Evolutionary conservation across 2,888 invertebrate species (phyloP).

Genomic region (Dynastes tityus): DNA sequence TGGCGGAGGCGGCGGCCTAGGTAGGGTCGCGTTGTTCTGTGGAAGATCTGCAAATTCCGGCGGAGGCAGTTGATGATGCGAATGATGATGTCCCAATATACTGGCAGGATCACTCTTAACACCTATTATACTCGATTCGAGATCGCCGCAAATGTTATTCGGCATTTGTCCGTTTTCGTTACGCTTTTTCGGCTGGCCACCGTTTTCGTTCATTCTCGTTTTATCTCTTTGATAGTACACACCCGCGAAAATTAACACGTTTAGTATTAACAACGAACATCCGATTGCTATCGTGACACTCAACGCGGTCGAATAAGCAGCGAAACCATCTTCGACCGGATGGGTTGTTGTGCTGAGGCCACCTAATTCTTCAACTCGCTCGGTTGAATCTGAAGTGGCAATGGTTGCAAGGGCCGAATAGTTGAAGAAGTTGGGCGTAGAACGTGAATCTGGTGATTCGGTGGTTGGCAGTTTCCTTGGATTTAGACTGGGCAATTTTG

Average conservation of each 20-base stretch:
- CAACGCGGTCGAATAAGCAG: slow-evolving; percentile 91
- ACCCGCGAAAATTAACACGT: slow-evolving; percentile 94
- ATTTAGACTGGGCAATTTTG: slow-evolving; percentile 74
- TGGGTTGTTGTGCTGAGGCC: slow-evolving; percentile 72
- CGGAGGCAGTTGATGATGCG: slow-evolving; percentile 86
- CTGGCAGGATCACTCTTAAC: slow-evolving; percentile 82
- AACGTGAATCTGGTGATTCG: slow-evolving; percentile 58
- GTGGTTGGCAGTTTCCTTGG: slow-evolving; percentile 75
- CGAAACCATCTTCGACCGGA: slow-evolving; percentile 87
- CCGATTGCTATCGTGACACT: slow-evolving; percentile 96
- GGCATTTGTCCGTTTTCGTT: slow-evolving; percentile 92
- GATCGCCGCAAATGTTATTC: slow-evolving; percentile 89
- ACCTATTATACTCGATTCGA: slow-evolving; percentile 75
- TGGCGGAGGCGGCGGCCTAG: slow-evolving; percentile 81
- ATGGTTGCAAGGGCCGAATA: slow-evolving; percentile 65
- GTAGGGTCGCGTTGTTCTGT: slow-evolving; percentile 79
- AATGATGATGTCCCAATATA: slow-evolving; percentile 82
- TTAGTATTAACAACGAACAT: slow-evolving; percentile 91
- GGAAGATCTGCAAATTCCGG: slow-evolving; percentile 89
- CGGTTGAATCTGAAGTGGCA: slow-evolving; percentile 66
- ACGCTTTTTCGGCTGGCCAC: slow-evolving; percentile 78
- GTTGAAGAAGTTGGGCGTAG: slow-evolving; percentile 65
- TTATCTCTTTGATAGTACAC: slow-evolving; percentile 95
- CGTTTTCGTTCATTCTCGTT: slow-evolving; percentile 77
- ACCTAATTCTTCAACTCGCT: slow-evolving; percentile 72